These are phyloP conservation scores for Polyommatus icarus DNA, from an alignment of 2,888 invertebrate genomes.

Conservation along the genomic window DNA sequence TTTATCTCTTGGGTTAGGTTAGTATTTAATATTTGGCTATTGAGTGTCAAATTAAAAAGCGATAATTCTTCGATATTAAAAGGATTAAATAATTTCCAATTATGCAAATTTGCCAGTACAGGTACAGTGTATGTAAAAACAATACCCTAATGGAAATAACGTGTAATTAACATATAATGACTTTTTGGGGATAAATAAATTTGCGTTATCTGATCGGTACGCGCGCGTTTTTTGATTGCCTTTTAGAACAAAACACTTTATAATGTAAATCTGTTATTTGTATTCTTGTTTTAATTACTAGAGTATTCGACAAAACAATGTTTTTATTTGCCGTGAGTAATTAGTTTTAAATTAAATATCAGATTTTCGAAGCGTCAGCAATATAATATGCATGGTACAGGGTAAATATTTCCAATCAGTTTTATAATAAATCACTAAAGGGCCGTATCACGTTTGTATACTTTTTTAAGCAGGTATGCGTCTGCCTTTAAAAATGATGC, in stretches of 20 bases:
- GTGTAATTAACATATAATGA: conserved; percentile 45
- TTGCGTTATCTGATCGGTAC: conserved; percentile 30
- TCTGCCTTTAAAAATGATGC: no score
- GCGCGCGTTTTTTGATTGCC: conserved; percentile 24
- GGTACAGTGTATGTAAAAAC: conserved; percentile 45
- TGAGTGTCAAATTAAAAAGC: not conserved
- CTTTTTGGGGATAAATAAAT: conserved; percentile 33
- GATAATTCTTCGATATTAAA: conserved; percentile 5
- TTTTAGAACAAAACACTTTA: conserved; percentile 28
- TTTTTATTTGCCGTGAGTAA: not conserved
- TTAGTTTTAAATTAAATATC: conserved; percentile 7
- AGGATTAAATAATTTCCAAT: conserved; percentile 37
- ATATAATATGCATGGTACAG: not conserved
- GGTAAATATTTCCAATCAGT: no score
- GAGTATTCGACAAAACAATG: conserved; percentile 2
- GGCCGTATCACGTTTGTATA: no score
- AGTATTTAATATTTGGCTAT: no score
- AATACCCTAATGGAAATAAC: conserved; percentile 50
- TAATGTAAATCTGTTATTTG: conserved; percentile 25
- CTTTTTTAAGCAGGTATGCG: no score
- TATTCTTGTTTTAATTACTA: conserved; percentile 21
- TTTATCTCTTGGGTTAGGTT: no score
- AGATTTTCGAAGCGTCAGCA: not conserved
- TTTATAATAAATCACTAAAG: no score
- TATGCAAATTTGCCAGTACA: conserved; percentile 57